A percentile compares a stretch with the other conserved stretches of the same genome.
Conservation (phyloP, 2,113 vertebrate genomes). For the Plestiodon gilberti region DNA sequence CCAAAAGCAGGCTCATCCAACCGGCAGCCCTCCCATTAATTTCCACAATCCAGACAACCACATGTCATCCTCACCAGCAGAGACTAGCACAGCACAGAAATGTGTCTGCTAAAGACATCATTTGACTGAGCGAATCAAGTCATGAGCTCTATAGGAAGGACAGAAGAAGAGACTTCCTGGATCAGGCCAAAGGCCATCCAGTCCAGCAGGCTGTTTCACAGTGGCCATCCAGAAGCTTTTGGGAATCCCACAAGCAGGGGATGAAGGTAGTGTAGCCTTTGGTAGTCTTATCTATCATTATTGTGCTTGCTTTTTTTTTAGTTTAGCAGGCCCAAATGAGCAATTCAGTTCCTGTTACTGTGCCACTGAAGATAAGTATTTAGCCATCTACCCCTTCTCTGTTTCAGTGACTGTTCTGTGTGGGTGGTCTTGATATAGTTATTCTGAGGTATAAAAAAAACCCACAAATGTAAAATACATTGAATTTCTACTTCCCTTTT, state of each 20-base stretch:
- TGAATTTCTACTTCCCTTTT: too few species aligned
- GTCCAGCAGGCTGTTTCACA: too few species aligned
- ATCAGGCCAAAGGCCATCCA: too few species aligned
- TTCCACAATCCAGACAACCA: not conserved
- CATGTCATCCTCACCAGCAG: not conserved
- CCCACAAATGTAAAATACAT: not conserved
- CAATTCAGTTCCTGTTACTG: too few species aligned
- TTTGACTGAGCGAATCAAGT: not conserved
- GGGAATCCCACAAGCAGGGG: too few species aligned
- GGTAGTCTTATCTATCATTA: too few species aligned
- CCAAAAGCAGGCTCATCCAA: not conserved
- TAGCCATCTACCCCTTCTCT: too few species aligned
- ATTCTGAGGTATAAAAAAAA: not conserved
- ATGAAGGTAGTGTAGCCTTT: too few species aligned
- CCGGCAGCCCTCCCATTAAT: not conserved
- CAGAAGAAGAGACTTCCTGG: too few species aligned
- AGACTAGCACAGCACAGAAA: not conserved
- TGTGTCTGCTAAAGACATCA: not conserved
- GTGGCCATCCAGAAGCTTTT: too few species aligned
- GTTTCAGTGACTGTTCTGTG: not conserved
- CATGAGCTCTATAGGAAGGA: not conserved
- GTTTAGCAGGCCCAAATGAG: not conserved
- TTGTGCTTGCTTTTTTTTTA: not conserved
- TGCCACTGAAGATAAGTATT: too few species aligned
- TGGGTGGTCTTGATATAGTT: not conserved